phyloP scores from a whole-genome alignment of 53 echinoderm and acorn worm species.

The Zoroaster sp. region DNA sequence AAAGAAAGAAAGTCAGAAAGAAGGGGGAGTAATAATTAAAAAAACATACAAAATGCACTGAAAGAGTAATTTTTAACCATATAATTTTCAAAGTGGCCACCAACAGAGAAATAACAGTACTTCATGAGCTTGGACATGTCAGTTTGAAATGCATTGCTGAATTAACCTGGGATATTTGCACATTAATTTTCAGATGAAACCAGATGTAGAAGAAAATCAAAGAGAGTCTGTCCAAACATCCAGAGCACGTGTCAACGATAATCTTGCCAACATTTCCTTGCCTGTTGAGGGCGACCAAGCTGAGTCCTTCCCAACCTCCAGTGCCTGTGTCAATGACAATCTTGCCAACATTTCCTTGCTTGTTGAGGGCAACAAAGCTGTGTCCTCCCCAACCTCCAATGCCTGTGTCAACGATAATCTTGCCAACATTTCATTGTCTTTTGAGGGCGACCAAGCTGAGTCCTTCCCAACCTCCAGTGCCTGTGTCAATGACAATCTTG shows the following conservation, averaged over 20 bases:
- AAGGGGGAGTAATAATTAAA: not conserved
- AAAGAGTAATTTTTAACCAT: not conserved
- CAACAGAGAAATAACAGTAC: not conserved
- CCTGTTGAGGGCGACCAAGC: not conserved
- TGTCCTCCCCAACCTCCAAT: not conserved
- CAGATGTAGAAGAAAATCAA: not conserved
- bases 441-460: not conserved
- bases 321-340: not conserved
- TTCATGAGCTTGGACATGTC: not conserved
- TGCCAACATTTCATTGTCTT: not conserved
- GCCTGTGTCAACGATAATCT: not conserved
- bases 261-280: not conserved
- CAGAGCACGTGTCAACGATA: not conserved
- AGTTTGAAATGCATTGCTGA: not conserved
- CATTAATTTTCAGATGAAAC: not conserved
- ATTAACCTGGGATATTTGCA: not conserved
- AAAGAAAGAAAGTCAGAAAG: not conserved
- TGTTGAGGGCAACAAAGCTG: not conserved
- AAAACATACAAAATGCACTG: not conserved
- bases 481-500: not conserved
- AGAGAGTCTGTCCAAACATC: not conserved
- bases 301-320: not conserved
- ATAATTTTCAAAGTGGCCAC: not conserved
- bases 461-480: not conserved
- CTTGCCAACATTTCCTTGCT: not conserved